Evolutionary conservation across 2,888 invertebrate species (phyloP).

Genomic region (Arrhopalites spinosus): DNA sequence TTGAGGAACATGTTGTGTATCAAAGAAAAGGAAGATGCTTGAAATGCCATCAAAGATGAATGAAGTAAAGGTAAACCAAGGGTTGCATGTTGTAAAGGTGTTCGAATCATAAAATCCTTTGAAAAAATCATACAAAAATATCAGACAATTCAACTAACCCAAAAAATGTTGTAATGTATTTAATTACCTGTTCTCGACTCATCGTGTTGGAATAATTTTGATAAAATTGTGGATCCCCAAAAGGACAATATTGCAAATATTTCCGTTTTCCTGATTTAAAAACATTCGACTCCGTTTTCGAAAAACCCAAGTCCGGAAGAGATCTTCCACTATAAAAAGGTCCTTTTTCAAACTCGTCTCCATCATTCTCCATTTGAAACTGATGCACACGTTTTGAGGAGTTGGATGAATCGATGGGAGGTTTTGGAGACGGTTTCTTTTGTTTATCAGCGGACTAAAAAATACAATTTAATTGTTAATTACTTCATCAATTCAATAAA

Average conservation of each 20-base stretch:
- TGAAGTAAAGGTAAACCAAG: conserved; percentile 21
- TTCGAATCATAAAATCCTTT: conserved; percentile 28
- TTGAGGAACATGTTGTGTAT: conserved; percentile 36
- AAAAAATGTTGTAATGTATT: not conserved
- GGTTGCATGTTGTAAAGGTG: conserved; percentile 41
- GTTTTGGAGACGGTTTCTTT: too few species aligned
- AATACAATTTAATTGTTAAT: too few species aligned
- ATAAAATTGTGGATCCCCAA: conserved; percentile 24
- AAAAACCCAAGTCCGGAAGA: not conserved
- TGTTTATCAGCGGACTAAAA: too few species aligned
- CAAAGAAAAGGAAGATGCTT: conserved; percentile 39
- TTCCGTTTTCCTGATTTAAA: not conserved
- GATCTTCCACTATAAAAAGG: too few species aligned
- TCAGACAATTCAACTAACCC: too few species aligned
- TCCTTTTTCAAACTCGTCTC: too few species aligned
- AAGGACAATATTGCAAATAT: conserved; percentile 42
- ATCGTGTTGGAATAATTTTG: conserved; percentile 38
- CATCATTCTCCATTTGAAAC: too few species aligned
- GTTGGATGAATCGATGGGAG: too few species aligned
- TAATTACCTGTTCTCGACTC: conserved; percentile 24
- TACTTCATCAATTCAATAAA: too few species aligned
- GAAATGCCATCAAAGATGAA: conserved; percentile 39
- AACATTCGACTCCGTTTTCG: conserved; percentile 1
- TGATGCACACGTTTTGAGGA: too few species aligned
- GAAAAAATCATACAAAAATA: not conserved